A percentile compares a stretch with the other conserved stretches of the same genome.
phyloP scores from a whole-genome alignment of 2,888 invertebrate species.

The Plebejus anna region DNA sequence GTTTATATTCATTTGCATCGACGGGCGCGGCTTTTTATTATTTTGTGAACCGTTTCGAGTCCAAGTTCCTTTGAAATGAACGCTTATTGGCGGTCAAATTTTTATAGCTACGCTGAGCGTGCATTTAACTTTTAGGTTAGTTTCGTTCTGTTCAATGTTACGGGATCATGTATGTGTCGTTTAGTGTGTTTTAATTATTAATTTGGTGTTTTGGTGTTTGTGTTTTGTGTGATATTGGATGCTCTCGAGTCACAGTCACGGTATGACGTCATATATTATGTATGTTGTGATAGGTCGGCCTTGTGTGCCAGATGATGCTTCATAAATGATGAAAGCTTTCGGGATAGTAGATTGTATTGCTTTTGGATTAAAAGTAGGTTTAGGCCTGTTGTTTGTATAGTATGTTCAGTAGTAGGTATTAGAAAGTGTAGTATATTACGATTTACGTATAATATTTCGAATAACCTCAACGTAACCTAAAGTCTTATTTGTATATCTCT shows the following conservation, averaged over 20 bases:
- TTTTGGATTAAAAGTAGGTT: not conserved
- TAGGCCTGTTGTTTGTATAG: not conserved
- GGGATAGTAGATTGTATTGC: not conserved
- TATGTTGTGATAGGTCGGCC: conserved; percentile 25
- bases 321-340: conserved; percentile 4
- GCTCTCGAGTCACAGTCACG: conserved; percentile 26
- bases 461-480: not conserved
- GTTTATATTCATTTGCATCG: conserved; percentile 42
- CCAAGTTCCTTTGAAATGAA: conserved; percentile 57
- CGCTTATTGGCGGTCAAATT: conserved; percentile 70
- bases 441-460: not conserved
- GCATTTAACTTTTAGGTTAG: conserved; percentile 67
- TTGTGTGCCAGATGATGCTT: conserved; percentile 11
- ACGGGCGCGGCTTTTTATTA: conserved; percentile 31
- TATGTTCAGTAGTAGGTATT: not conserved
- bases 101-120: conserved; percentile 56
- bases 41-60: conserved; percentile 45
- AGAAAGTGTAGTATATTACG: too few species aligned
- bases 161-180: conserved; percentile 46
- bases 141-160: conserved; percentile 54
- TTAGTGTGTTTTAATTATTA: conserved; percentile 42
- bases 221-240: conserved; percentile 38
- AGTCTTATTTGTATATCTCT: too few species aligned
- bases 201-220: conserved; percentile 37
- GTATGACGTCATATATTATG: conserved; percentile 25